Base-by-base conservation (phyloP, 2,797 vertebrate genomes). In the Anisognathus igniventris region DNA sequence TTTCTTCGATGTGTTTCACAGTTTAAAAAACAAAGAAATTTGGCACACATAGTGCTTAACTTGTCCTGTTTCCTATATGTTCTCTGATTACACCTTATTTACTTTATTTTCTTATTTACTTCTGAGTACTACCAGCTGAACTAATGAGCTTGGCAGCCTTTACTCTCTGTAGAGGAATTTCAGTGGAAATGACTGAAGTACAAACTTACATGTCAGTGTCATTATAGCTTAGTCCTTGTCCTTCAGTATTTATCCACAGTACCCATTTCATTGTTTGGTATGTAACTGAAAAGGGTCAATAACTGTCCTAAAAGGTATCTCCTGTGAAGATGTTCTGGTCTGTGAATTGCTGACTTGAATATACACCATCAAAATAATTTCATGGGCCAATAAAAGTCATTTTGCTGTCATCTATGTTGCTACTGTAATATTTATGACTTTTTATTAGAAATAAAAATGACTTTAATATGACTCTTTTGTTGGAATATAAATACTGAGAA, bases 351-450 rank as follows among this genome's bases (percentile, higher is more conserved):
- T 81, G 48, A 60, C 57, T 79, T 60, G 42, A 61, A 79, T 37
- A 39, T 3, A 42, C 17, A 37, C 39, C 6, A 44, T 18, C 31
- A 87, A 89, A 90, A 81, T 57, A 2, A 35, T 62, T 28, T 62
- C 20, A 64, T 0, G 1, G 50, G 19, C 31, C 39, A 81, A 37
- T 27, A 84, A 51, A 93, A 87, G 33, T 67, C 0, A 73, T 79
- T 93, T 81, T 88, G 9, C 39, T 81, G 50, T 84, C 67, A 88
- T 61, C 84, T 92, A 35, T 84, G 83, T 93, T 93, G 79, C 79
- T 94, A 94, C 51, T 82, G 73, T 92, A 95, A 84, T 92, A 96
- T 93, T 93, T 92, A 92, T 75, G 75, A 85, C 87, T 90, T 93
- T 89, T 47, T 8, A 72, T 94, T 96, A 93, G 86, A 95, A 96